Percentiles rank a stretch among this genome's conserved stretches.
phyloP scores from a whole-genome alignment of 1,140 invertebrate species.

The Pentalonia nigronervosa region DNA sequence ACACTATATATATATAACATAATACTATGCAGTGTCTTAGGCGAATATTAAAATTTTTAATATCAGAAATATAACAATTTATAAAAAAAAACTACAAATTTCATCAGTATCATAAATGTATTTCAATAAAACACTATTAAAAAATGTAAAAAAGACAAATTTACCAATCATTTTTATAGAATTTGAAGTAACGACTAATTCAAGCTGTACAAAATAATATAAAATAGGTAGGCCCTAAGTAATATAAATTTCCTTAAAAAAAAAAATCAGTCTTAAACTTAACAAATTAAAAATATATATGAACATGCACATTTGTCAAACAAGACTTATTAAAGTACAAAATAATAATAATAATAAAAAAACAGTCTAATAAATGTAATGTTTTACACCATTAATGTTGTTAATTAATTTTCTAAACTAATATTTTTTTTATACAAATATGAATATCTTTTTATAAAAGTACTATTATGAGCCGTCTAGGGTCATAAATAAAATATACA shows the following conservation, averaged over 20 bases:
- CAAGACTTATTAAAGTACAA: background rate
- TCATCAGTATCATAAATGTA: slow-evolving; percentile 29
- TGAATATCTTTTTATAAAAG: background rate
- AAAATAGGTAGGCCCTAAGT: slow-evolving; percentile 55
- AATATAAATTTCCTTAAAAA: slow-evolving; percentile 18
- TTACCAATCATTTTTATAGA: slow-evolving; percentile 18
- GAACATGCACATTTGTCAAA: background rate
- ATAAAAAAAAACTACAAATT: background rate
- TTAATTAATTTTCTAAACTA: slow-evolving; percentile 26
- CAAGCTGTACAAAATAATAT: slow-evolving; percentile 39
- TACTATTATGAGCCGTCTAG: background rate
- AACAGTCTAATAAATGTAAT: slow-evolving; percentile 43
- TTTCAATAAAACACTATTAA: slow-evolving; percentile 27
- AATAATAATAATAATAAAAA: slow-evolving; percentile 31
- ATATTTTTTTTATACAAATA: background rate
- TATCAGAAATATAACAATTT: background rate
- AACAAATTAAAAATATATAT: slow-evolving; percentile 48
- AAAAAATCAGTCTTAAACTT: slow-evolving; percentile 57
- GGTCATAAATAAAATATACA: background rate
- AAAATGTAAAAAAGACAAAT: slow-evolving; percentile 40
- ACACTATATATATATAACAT: background rate
- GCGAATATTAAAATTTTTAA: background rate
- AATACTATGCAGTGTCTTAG: background rate
- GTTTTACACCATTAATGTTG: background rate
- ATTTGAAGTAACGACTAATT: slow-evolving; percentile 37